Evolutionary conservation across 2,797 vertebrate genomes (phyloP).

Genomic region (Dromococcyx pavoninus): DNA sequence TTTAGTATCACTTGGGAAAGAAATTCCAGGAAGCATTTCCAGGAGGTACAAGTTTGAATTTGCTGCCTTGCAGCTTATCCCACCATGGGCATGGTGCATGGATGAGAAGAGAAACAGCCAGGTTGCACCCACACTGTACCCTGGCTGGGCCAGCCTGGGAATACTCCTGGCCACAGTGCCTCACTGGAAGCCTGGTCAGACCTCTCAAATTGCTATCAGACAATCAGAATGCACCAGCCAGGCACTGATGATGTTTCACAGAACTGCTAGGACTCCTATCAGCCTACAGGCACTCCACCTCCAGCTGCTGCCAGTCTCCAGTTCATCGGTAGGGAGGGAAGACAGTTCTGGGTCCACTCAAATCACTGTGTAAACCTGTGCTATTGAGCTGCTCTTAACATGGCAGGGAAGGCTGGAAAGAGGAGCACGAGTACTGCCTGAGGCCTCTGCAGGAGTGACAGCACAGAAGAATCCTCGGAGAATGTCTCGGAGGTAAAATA

Average conservation of each 20-base stretch:
- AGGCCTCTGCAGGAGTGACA: background rate
- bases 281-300: background rate
- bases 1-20: background rate
- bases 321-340: background rate
- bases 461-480: background rate
- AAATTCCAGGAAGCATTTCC: background rate
- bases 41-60: background rate
- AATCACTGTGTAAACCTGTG: background rate
- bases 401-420: background rate
- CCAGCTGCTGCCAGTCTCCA: background rate
- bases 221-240: background rate
- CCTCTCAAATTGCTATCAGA: background rate
- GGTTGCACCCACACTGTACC: background rate
- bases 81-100: rapidly evolving
- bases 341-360: background rate
- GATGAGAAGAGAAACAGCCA: background rate
- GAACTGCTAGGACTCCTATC: background rate
- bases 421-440: background rate
- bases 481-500: background rate
- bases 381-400: background rate
- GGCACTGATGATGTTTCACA: background rate
- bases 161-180: background rate
- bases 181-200: background rate
- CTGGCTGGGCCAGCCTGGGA: background rate
- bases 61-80: background rate